A percentile compares a stretch with the other conserved stretches of the same genome.
These are phyloP conservation scores for Rhopalosiphum maidis DNA, from an alignment of 1,140 invertebrate genomes.

Conservation along the genomic window DNA sequence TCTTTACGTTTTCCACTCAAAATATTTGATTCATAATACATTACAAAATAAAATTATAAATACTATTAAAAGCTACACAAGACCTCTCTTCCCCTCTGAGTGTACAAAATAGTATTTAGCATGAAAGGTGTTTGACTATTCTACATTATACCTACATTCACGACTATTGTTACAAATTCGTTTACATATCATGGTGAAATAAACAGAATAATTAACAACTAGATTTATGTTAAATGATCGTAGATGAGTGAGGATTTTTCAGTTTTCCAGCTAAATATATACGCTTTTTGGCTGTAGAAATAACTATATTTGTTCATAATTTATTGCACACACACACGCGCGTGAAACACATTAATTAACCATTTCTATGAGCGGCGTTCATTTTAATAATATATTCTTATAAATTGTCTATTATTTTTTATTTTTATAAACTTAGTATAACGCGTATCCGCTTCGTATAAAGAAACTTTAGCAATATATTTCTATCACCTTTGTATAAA, in stretches of 20 bases:
- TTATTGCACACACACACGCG: background rate
- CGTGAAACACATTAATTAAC: constrained; percentile 28
- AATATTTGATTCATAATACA: too few relatives aligned
- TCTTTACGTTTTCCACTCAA: too few relatives aligned
- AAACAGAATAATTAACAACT: background rate
- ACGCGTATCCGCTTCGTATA: background rate
- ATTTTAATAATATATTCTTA: too few relatives aligned
- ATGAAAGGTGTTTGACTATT: background rate
- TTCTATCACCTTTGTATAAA: background rate
- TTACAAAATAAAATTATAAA: too few relatives aligned
- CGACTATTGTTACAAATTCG: background rate
- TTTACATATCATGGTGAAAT: background rate
- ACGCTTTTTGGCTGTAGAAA: background rate
- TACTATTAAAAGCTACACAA: too few relatives aligned
- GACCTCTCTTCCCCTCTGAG: background rate
- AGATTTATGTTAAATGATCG: background rate
- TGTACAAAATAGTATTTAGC: background rate
- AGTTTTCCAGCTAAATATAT: background rate
- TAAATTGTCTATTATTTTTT: too few relatives aligned
- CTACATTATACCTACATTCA: background rate
- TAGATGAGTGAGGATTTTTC: background rate
- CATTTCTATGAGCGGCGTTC: background rate
- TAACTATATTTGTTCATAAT: background rate
- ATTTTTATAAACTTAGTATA: background rate
- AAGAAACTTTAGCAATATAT: background rate